Conservation (phyloP, 2,888 invertebrate species). For the Lochmaea crataegi region DNA sequence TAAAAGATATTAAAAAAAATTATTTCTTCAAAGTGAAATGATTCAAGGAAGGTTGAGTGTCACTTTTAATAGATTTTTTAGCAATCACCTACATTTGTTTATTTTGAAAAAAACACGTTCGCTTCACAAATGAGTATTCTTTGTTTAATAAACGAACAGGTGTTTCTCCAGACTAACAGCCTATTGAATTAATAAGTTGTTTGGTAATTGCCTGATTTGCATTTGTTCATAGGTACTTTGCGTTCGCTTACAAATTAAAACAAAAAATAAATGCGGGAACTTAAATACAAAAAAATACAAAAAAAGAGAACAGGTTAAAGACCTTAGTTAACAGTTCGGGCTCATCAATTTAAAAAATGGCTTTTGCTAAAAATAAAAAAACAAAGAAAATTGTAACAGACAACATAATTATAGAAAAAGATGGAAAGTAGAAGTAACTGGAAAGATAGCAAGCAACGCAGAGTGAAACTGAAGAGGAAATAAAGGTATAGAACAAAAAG, state of each 20-base stretch:
- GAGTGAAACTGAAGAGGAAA: too few species aligned
- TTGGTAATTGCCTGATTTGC: slow-evolving; percentile 23
- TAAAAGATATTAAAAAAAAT: too few species aligned
- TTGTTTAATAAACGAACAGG: slow-evolving; percentile 29
- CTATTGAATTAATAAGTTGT: slow-evolving; percentile 32
- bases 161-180: slow-evolving; percentile 25
- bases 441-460: too few species aligned
- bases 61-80: slow-evolving; percentile 5
- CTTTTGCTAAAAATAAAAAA: too few species aligned
- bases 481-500: too few species aligned
- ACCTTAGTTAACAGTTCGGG: too few species aligned
- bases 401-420: too few species aligned
- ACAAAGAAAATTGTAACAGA: too few species aligned
- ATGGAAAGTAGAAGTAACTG: too few species aligned
- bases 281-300: neutral
- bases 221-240: slow-evolving; percentile 15
- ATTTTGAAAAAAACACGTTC: slow-evolving; percentile 28
- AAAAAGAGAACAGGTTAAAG: neutral
- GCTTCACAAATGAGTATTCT: slow-evolving; percentile 7
- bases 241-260: neutral
- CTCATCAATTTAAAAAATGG: too few species aligned
- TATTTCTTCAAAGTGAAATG: neutral
- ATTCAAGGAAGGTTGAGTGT: neutral
- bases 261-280: neutral
- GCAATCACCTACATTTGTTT: slow-evolving; percentile 12